These are phyloP conservation scores for Dipodomys ordii DNA, from an alignment of 2,113 vertebrate genomes.

Conservation along the genomic window DNA sequence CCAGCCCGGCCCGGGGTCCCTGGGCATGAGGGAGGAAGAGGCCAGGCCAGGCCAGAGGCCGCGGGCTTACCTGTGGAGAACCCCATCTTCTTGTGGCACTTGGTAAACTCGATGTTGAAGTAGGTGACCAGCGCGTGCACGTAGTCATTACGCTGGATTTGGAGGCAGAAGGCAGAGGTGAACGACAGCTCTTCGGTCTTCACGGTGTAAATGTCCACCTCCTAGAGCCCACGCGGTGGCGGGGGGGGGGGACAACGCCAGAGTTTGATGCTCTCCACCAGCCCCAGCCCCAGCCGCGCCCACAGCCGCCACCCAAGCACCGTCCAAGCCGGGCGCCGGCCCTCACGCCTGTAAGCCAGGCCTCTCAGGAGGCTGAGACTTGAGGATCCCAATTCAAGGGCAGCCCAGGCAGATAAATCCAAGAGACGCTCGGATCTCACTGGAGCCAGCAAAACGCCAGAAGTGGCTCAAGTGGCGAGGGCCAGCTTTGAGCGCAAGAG, in stretches of 20 bases:
- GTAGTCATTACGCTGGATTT: slow-evolving; percentile 98
- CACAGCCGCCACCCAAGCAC: too few relatives aligned
- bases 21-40: too few relatives aligned
- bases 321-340: too few relatives aligned
- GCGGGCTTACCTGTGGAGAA: slow-evolving; percentile 95
- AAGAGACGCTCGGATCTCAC: too few relatives aligned
- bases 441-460: too few relatives aligned
- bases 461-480: too few relatives aligned
- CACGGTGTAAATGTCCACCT: slow-evolving; percentile 98
- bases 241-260: neutral
- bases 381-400: too few relatives aligned
- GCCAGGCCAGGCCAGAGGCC: neutral
- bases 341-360: too few relatives aligned
- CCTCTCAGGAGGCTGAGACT: too few relatives aligned
- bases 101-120: slow-evolving; percentile 99
- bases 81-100: slow-evolving; percentile 99
- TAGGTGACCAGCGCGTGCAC: slow-evolving; percentile 97
- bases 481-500: too few relatives aligned
- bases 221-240: slow-evolving; percentile 86
- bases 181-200: slow-evolving; percentile 96
- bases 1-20: too few relatives aligned
- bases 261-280: fast-evolving
- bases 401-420: too few relatives aligned
- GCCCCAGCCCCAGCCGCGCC: neutral
- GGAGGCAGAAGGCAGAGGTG: slow-evolving; percentile 96